Percentiles rank a stretch among this genome's conserved stretches.
phyloP scores from a whole-genome alignment of 2,888 invertebrate species.

The Temnothorax ravouxi region DNA sequence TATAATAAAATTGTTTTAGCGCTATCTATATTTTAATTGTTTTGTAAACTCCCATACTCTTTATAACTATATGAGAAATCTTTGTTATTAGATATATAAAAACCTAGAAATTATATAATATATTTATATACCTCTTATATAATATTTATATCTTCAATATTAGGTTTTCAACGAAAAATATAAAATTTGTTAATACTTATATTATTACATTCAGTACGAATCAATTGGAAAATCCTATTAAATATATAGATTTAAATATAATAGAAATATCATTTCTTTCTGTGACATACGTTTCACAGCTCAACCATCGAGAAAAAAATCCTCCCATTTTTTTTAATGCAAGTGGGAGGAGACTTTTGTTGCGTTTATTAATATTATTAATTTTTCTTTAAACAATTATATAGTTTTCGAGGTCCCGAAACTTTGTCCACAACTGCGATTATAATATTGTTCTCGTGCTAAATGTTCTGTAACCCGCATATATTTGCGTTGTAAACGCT shows the following conservation, averaged over 20 bases:
- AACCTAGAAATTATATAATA: conserved; percentile 68
- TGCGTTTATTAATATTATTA: conserved; percentile 75
- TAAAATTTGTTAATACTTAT: conserved; percentile 81
- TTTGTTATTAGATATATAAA: conserved; percentile 71
- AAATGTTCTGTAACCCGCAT: conserved; percentile 66
- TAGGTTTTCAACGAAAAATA: conserved; percentile 75
- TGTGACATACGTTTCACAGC: conserved; percentile 78
- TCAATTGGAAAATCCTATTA: conserved; percentile 83
- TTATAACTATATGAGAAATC: conserved; percentile 66
- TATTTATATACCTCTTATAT: conserved; percentile 60
- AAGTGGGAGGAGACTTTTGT: conserved; percentile 68
- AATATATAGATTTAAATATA: conserved; percentile 76
- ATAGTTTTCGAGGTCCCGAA: conserved; percentile 77
- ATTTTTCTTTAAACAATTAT: conserved; percentile 75
- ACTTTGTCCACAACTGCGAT: conserved; percentile 73
- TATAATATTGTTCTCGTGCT: conserved; percentile 65
- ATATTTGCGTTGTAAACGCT: conserved; percentile 63
- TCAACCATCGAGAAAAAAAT: conserved; percentile 69
- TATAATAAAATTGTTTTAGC: conserved; percentile 45
- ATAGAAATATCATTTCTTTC: conserved; percentile 75
- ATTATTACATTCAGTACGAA: conserved; percentile 77
- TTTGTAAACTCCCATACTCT: conserved; percentile 35
- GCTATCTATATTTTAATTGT: conserved; percentile 47
- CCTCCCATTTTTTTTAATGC: conserved; percentile 61
- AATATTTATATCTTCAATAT: conserved; percentile 71